Evolutionary conservation across 2,888 invertebrate species (phyloP), one percentile per base, ranked within the genome.

Genomic region (Clistopyga incitator): DNA sequence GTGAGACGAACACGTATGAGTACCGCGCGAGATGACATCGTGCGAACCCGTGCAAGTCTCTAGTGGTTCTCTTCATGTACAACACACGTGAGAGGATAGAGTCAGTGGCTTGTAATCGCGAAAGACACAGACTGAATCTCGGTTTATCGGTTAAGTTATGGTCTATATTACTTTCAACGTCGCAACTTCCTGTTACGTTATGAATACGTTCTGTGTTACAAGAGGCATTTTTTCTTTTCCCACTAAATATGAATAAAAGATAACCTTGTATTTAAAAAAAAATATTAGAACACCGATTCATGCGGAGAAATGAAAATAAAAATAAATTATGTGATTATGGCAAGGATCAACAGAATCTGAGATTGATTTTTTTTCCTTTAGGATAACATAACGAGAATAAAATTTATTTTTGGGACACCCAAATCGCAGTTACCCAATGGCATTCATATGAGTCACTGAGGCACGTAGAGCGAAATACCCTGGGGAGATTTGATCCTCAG

Each of bases 11-110:
- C 85, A 23, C 67, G 72, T 64, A 64, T 38, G 84, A 89, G 50
- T 56, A 77, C 72, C 81, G 34, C 29, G 65, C 47, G 61, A 81
- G 81, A 83, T 83, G 86, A 89, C 85, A 90, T 90, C 88, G 87
- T 84, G 88, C 89, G 87, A 87, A 87, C 85, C 87, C 86, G 84
- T 86, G 89, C 90, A 88, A 87, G 88, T 90, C 89, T 89, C 88
- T 90, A 90, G 88, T 88, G 86, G 85, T 80, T 78, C 78, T 70
- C 78, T 56, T 76, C 64, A 11, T 20, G 20, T 38, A 34, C 61
- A 34, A 61, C 15, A 52, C 50, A 47, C 38, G 59, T 71, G 81
- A 64, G 59, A 61, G 34, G 59, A 18, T n/a, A 61, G 34, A 64
- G 34, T 64, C 38, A 64, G 61, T 61, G 61, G 18, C 38, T 38